phyloP scores from a whole-genome alignment of 64 coral and sea anemone genomes.

The Catalaphyllia jardinei region DNA sequence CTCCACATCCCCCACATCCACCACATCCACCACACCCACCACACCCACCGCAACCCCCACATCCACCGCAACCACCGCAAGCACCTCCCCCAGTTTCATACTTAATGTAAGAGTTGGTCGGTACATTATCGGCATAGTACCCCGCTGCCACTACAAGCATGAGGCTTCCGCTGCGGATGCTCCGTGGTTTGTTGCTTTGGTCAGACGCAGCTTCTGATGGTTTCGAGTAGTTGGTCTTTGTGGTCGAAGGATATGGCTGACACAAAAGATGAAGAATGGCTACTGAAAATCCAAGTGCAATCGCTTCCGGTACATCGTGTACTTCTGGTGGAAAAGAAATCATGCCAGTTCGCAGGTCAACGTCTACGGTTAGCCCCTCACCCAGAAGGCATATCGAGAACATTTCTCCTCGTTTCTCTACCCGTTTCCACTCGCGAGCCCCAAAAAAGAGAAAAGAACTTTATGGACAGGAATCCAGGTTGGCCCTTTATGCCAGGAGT shows the following conservation, averaged over 20 bases:
- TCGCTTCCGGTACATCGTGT: slow-evolving; percentile 47
- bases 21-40: slow-evolving; percentile 14
- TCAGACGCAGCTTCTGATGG: slow-evolving; percentile 18
- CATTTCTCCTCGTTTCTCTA: neutral
- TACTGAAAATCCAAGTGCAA: slow-evolving; percentile 65
- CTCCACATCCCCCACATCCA: neutral
- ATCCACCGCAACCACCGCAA: slow-evolving; percentile 40
- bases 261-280: slow-evolving; percentile 63
- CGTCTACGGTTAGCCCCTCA: slow-evolving; percentile 8
- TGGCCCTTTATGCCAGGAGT: slow-evolving; percentile 15
- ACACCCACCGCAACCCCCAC: slow-evolving; percentile 11
- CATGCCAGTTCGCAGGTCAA: slow-evolving; percentile 34
- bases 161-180: slow-evolving; percentile 39
- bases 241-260: slow-evolving; percentile 54
- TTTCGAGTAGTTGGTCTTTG: neutral
- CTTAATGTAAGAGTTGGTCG: slow-evolving; percentile 45
- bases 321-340: slow-evolving; percentile 46
- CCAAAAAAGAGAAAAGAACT: slow-evolving; percentile 37
- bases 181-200: neutral
- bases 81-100: slow-evolving; percentile 23
- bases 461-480: slow-evolving; percentile 36
- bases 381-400: slow-evolving; percentile 37
- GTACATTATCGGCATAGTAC: slow-evolving; percentile 22
- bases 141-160: slow-evolving; percentile 30
- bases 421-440: slow-evolving; percentile 1